These are phyloP conservation scores for Gadus chalcogrammus DNA, from an alignment of 2,113 vertebrate genomes.

Conservation along the genomic window DNA sequence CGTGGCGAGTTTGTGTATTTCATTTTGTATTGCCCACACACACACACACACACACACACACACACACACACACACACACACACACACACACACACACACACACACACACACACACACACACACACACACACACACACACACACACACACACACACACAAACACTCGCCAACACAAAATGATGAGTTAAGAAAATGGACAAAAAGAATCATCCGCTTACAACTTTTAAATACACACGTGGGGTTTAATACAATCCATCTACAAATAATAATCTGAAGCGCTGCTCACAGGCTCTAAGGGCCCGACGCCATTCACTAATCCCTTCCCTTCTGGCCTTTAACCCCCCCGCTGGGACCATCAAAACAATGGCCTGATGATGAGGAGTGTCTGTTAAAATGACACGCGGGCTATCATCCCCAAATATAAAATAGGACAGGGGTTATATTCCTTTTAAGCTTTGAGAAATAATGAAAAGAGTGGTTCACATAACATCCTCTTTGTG, in stretches of 20 bases:
- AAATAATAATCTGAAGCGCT: slow-evolving; percentile 75
- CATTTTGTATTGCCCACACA: slow-evolving; percentile 17
- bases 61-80: no score
- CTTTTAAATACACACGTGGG: slow-evolving; percentile 59
- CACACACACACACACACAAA: no score
- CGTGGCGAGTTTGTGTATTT: slow-evolving; percentile 3
- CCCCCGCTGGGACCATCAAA: no score
- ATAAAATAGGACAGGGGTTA: slow-evolving; percentile 9
- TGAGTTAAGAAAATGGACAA: slow-evolving; percentile 17
- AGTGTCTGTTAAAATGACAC: no score
- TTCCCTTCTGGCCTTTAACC: slow-evolving; percentile 58
- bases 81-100: slow-evolving; percentile 9
- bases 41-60: no score
- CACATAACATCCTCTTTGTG: no score
- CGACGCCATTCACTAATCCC: slow-evolving; percentile 75
- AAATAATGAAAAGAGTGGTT: no score
- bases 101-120: no score
- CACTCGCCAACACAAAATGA: slow-evolving; percentile 8
- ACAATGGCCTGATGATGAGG: no score
- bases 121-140: no score
- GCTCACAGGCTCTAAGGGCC: slow-evolving; percentile 71
- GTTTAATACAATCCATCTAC: slow-evolving; percentile 54
- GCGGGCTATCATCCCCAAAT: not conserved
- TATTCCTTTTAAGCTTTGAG: no score
- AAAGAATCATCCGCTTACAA: slow-evolving; percentile 58